phyloP scores from a whole-genome alignment of 2,797 vertebrate genomes.

The Notolabrus celidotus region DNA sequence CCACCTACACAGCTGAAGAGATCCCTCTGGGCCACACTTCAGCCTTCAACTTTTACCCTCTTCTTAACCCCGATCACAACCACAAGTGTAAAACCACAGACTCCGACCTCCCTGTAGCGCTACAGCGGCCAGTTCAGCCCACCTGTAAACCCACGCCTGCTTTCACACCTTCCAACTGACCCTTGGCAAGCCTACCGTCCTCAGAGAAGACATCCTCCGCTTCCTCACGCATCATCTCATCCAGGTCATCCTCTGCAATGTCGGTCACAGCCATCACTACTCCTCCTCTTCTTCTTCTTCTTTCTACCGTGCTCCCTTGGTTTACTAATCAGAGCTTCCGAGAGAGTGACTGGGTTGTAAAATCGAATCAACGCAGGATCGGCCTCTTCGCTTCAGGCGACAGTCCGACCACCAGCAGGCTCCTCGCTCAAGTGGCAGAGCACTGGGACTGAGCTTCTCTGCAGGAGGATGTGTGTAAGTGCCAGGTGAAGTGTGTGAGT shows the following conservation, averaged over 20 bases:
- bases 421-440: conserved; percentile 58
- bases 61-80: conserved; percentile 39
- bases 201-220: conserved; percentile 84
- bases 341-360: conserved; percentile 59
- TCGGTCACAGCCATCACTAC: conserved; percentile 77
- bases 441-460: conserved; percentile 62
- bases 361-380: conserved; percentile 59
- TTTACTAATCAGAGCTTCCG: conserved; percentile 46
- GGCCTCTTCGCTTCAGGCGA: conserved; percentile 69
- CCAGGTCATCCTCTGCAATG: conserved; percentile 79
- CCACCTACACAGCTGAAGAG: conserved; percentile 54
- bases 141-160: conserved; percentile 43
- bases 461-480: conserved; percentile 48
- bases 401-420: conserved; percentile 65
- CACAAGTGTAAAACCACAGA: conserved; percentile 40
- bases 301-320: conserved; percentile 26
- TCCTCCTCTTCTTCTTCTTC: conserved; percentile 43
- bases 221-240: conserved; percentile 83
- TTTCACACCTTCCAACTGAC: conserved; percentile 37
- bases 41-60: conserved; percentile 19
- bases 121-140: conserved; percentile 13
- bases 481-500: conserved; percentile 59
- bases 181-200: conserved; percentile 78
- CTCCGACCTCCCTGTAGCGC: not conserved
- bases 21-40: conserved; percentile 31